phyloP scores from a whole-genome alignment of 2,888 invertebrate species.

The Strigamia crassipes region DNA sequence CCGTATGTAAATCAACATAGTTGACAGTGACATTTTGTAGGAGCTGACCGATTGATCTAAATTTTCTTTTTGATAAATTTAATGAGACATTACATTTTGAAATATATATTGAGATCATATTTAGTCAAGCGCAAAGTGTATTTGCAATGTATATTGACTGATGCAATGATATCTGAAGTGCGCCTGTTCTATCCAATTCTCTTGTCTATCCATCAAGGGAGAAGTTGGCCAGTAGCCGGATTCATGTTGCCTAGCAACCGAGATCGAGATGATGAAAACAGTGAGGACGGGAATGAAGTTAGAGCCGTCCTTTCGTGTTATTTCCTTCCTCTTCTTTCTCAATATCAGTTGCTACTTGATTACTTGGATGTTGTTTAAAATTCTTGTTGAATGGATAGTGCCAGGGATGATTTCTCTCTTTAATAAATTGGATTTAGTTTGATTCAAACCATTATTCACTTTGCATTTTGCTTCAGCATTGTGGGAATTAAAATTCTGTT shows the following conservation, averaged over 20 bases:
- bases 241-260: conserved; percentile 27
- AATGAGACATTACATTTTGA: background rate
- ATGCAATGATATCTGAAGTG: conserved; percentile 20
- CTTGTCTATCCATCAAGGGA: conserved; percentile 24
- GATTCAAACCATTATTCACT: conserved; percentile 10
- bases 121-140: background rate
- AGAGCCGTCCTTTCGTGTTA: background rate
- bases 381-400: background rate
- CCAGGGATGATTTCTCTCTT: background rate
- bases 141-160: background rate
- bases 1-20: no score
- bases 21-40: no score
- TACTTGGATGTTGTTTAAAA: background rate
- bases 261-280: background rate
- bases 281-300: conserved; percentile 14
- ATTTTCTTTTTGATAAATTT: background rate
- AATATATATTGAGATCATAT: background rate
- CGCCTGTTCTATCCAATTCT: conserved; percentile 19
- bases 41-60: background rate
- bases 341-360: background rate
- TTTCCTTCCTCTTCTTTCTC: background rate
- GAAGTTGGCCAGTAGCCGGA: conserved; percentile 13
- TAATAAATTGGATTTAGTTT: conserved; percentile 32
- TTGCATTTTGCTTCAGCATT: background rate
- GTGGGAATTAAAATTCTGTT: background rate